Percentiles rank a stretch among this genome's conserved stretches.
These are phyloP conservation scores for Raphicerus campestris DNA, from an alignment of 2,113 vertebrate genomes.

Conservation along the genomic window DNA sequence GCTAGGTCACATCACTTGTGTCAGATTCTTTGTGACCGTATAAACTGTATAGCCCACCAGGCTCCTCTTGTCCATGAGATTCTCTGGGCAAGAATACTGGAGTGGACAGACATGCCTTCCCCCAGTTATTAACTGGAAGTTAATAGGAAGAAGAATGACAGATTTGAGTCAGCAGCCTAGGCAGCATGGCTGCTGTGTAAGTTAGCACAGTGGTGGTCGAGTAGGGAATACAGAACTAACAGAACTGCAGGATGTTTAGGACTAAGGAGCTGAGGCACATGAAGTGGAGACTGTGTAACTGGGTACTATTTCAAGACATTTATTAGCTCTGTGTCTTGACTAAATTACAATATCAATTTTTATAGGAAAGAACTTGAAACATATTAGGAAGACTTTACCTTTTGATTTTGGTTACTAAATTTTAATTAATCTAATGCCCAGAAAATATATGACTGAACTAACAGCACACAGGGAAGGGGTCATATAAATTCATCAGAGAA, in stretches of 20 bases:
- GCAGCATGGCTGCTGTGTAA: not conserved
- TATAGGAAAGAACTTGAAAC: conserved; percentile 6
- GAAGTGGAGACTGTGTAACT: not conserved
- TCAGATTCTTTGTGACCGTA: not conserved
- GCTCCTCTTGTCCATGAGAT: not conserved
- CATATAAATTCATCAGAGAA: conserved; percentile 24
- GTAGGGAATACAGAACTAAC: not conserved
- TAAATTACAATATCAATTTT: conserved; percentile 29
- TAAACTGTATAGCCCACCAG: not conserved
- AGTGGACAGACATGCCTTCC: not conserved
- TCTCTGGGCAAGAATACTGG: not conserved
- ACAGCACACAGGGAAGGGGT: not conserved
- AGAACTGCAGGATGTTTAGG: not conserved
- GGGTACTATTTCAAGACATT: not conserved
- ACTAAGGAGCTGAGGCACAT: not conserved
- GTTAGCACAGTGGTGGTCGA: not conserved
- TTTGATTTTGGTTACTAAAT: conserved; percentile 23
- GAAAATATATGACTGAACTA: conserved; percentile 17
- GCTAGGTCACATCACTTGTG: not conserved
- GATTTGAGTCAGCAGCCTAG: not conserved
- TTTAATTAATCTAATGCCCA: conserved; percentile 13
- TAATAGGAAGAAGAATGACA: not conserved
- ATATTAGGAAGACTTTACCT: not conserved
- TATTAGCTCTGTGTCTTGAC: not conserved
- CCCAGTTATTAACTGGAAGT: not conserved